A percentile compares a stretch with the other conserved stretches of the same genome.
Conservation (phyloP, 2,797 vertebrate species). For the Malacoraja senta region DNA sequence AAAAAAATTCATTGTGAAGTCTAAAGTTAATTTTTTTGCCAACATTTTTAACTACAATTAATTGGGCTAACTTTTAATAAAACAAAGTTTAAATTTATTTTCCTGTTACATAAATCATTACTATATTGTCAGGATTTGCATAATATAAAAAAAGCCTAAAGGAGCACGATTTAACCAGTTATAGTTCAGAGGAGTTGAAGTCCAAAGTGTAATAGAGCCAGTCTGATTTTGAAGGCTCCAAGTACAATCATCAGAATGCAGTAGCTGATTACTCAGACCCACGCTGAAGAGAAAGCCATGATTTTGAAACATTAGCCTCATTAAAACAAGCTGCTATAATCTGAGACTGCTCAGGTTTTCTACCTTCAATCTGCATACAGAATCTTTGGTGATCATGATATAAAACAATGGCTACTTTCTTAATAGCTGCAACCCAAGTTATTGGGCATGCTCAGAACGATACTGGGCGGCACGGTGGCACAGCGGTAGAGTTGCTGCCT, state of each 20-base stretch:
- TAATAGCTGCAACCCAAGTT: too few relatives aligned
- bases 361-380: too few relatives aligned
- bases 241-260: neutral
- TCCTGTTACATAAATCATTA: neutral
- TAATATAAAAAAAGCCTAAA: neutral
- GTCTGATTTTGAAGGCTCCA: neutral
- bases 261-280: neutral
- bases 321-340: neutral
- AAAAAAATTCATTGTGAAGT: neutral
- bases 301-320: neutral
- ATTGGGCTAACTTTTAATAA: constrained; percentile 3
- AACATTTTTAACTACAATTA: neutral
- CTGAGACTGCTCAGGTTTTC: too few relatives aligned
- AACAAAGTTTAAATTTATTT: neutral
- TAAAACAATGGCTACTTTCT: too few relatives aligned
- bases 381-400: too few relatives aligned
- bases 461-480: too few relatives aligned
- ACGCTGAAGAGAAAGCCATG: neutral
- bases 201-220: neutral
- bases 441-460: too few relatives aligned
- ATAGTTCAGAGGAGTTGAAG: neutral
- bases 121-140: neutral
- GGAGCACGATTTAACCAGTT: neutral
- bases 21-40: neutral
- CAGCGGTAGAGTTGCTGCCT: too few relatives aligned